Conservation (phyloP, 2,113 vertebrate genomes). For the Physeter macrocephalus region DNA sequence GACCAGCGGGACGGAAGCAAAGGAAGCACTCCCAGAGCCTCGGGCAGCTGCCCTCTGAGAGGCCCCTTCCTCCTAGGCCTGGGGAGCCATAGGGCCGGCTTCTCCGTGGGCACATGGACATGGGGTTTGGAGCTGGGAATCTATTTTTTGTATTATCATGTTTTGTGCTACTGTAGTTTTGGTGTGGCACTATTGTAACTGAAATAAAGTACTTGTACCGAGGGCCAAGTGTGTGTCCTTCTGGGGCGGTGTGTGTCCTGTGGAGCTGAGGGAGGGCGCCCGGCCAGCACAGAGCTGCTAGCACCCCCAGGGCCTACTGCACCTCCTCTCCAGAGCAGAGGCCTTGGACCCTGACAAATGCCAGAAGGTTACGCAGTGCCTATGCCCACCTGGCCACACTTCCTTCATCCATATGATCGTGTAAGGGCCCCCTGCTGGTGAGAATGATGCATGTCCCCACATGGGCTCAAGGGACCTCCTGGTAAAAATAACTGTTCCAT, state of each 20-base stretch:
- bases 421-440: not conserved
- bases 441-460: not conserved
- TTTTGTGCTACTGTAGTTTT: conserved; percentile 68
- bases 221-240: not conserved
- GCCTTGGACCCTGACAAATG: not conserved
- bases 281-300: not conserved
- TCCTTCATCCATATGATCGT: fast-evolving
- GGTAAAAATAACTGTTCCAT: not conserved
- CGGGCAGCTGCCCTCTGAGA: fast-evolving
- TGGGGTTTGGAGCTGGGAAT: conserved; percentile 62
- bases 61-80: not conserved
- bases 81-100: not conserved
- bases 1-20: not conserved
- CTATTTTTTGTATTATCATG: conserved; percentile 73
- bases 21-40: not conserved
- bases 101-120: conserved; percentile 2
- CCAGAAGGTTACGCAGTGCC: not conserved
- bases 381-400: not conserved
- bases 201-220: conserved; percentile 79
- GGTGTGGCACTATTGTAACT: conserved; percentile 61
- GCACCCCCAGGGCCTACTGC: fast-evolving
- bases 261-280: not conserved
- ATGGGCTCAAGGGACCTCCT: not conserved
- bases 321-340: not conserved
- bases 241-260: not conserved